Evolutionary conservation across 2,888 invertebrate species (phyloP), one percentile per base, ranked within the genome.

Genomic region (Dendrolimus houi): DNA sequence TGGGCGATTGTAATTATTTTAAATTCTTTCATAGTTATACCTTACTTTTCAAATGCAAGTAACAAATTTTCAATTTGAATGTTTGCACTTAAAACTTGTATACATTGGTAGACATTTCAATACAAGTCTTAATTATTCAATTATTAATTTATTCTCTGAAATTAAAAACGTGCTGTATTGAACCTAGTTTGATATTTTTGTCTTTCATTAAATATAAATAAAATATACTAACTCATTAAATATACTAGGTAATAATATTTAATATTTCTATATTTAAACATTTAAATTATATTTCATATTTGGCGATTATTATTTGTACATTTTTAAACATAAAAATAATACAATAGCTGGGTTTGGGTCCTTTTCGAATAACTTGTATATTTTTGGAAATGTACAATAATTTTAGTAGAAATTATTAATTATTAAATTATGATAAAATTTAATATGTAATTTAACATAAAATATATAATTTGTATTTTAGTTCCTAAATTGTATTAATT

Each of bases 281-380:
- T 3, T 3, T 29, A 29, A 29, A 17, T 17, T 17, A 17, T 17
- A 10, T 47, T 47, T 47, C 47, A 47, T 47, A 47, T 47, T 47
- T 47, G 47, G 47, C 47, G 12, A 47, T 47, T 47, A 47, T 47
- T 47, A 40, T 42, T 12, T 54, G 40, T 56, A 13, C 55, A 56
- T 54, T 54, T 47, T 47, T 10, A 47, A 47, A 47, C 9, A 10
- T 10, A 47, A 54, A 55, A 59, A 55, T 41, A 56, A 63, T 55
- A 64, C 81, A 81, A 85, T 85, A 85, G 86, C 86, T 86, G 86
- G 86, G 74, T 73, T 81, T 75, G 85, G 87, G 85, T 85, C 85
- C 85, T 78, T 70, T 66, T 61, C 68, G 59, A 63, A 62, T 64
- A 62, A 61, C 59, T 60, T 56, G 61, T 58, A 58, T 60, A 61